Evolutionary conservation across 1,140 invertebrate genomes (phyloP).

Genomic region (Prorops nasuta): DNA sequence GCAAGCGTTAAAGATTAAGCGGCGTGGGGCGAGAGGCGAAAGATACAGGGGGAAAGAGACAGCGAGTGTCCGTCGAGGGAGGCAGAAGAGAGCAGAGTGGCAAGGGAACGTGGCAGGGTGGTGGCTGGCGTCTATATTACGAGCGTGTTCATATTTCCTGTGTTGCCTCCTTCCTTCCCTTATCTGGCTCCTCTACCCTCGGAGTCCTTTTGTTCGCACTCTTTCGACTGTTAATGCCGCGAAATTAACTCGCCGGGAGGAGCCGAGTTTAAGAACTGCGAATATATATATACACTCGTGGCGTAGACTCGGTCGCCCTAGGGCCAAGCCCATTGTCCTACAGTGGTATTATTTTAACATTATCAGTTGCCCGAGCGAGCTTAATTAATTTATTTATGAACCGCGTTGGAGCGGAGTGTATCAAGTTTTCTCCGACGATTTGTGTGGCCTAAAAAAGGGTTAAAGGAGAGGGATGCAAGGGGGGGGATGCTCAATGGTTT

Average conservation of each 20-base stretch:
- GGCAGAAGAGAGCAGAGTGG: too few species aligned
- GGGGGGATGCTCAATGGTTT: conserved; percentile 9
- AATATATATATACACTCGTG: neutral
- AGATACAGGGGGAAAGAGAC: too few species aligned
- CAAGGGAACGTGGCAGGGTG: conserved; percentile 5
- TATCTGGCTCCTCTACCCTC: conserved; percentile 44
- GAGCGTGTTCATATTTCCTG: conserved; percentile 52
- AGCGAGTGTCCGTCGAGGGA: too few species aligned
- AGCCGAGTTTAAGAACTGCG: conserved; percentile 49
- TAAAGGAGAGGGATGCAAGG: neutral
- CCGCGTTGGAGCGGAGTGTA: too few species aligned
- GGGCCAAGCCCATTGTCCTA: conserved; percentile 35
- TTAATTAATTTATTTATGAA: conserved; percentile 55
- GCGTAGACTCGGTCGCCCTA: conserved; percentile 20
- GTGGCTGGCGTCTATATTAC: conserved; percentile 35
- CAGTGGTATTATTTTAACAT: conserved; percentile 51
- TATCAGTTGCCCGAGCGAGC: conserved; percentile 41
- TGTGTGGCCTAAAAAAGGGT: too few species aligned
- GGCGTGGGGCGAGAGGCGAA: too few species aligned
- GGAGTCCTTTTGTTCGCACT: conserved; percentile 55
- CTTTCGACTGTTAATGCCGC: conserved; percentile 55
- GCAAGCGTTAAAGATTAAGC: too few species aligned
- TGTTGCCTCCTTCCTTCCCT: conserved; percentile 43
- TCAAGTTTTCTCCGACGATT: too few species aligned
- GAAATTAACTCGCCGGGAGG: conserved; percentile 51